Evolutionary conservation across 2,888 invertebrate genomes (phyloP).

Genomic region (Polia nebulosa): DNA sequence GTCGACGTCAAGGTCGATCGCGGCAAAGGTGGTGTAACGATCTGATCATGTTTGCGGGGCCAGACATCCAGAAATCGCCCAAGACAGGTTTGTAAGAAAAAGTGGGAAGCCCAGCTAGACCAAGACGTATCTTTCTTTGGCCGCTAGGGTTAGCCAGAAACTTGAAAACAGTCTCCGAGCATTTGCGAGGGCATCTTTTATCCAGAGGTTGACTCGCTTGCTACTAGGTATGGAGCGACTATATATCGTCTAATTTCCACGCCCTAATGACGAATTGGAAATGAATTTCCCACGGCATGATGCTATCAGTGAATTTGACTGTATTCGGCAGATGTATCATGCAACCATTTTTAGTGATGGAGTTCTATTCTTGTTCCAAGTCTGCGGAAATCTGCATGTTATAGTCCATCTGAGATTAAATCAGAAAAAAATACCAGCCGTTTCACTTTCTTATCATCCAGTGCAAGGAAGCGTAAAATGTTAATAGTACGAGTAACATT

Average conservation of each 20-base stretch:
- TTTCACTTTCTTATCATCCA: constrained; percentile 49
- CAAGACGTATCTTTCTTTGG: neutral
- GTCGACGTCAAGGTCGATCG: no score
- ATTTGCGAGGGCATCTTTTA: neutral
- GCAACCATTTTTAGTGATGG: neutral
- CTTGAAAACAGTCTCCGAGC: neutral
- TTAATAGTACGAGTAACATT: constrained; percentile 27
- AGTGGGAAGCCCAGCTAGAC: no score
- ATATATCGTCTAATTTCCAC: neutral
- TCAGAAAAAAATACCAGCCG: constrained; percentile 35
- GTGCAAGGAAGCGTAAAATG: constrained; percentile 50
- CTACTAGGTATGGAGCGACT: neutral
- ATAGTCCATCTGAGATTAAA: constrained; percentile 25
- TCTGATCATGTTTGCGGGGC: no score
- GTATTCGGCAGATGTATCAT: no score
- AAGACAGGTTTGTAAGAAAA: no score
- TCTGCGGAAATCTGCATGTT: constrained; percentile 20
- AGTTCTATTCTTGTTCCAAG: neutral
- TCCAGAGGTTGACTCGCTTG: neutral
- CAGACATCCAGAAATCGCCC: no score
- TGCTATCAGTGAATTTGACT: neutral
- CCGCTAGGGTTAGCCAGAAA: no score
- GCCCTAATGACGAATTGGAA: neutral
- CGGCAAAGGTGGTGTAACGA: no score
- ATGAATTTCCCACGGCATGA: neutral